Conservation (phyloP, 1,140 invertebrate genomes). For the Dolichoris vasculosae region DNA sequence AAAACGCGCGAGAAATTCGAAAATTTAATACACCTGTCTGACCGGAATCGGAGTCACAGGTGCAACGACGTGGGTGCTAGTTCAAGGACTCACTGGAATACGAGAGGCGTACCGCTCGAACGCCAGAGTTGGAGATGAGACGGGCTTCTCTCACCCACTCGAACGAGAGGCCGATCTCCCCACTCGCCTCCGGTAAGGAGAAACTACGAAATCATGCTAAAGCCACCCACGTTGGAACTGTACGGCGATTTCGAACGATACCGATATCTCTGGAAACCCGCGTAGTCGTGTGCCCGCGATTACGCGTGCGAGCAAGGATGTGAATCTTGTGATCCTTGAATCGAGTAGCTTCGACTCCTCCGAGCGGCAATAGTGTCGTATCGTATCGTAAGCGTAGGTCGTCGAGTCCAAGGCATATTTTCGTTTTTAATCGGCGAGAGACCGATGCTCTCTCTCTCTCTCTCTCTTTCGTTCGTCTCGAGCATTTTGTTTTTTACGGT, state of each 20-base stretch:
- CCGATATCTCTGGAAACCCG: conserved; percentile 35
- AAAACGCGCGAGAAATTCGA: conserved; percentile 29
- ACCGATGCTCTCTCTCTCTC: neutral
- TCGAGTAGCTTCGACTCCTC: neutral
- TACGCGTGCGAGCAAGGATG: neutral
- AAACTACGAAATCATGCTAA: conserved; percentile 50
- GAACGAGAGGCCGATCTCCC: neutral
- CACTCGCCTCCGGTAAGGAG: neutral
- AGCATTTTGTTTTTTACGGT: neutral
- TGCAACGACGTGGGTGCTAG: conserved; percentile 46
- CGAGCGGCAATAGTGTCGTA: too few relatives aligned
- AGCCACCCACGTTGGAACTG: conserved; percentile 47
- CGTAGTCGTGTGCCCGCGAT: neutral
- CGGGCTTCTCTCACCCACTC: conserved; percentile 7
- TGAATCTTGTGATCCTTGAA: too few relatives aligned
- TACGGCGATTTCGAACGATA: conserved; percentile 3
- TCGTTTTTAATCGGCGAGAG: conserved; percentile 2
- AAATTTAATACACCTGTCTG: conserved; percentile 53
- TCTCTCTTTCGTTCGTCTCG: too few relatives aligned
- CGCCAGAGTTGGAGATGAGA: conserved; percentile 27
- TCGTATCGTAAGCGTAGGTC: too few relatives aligned
- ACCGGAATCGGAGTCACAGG: conserved; percentile 52
- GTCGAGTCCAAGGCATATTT: neutral
- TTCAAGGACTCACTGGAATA: conserved; percentile 36
- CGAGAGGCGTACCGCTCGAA: neutral